Evolutionary conservation across 2,888 invertebrate genomes (phyloP).

Genomic region (Drosophila infuscata): DNA sequence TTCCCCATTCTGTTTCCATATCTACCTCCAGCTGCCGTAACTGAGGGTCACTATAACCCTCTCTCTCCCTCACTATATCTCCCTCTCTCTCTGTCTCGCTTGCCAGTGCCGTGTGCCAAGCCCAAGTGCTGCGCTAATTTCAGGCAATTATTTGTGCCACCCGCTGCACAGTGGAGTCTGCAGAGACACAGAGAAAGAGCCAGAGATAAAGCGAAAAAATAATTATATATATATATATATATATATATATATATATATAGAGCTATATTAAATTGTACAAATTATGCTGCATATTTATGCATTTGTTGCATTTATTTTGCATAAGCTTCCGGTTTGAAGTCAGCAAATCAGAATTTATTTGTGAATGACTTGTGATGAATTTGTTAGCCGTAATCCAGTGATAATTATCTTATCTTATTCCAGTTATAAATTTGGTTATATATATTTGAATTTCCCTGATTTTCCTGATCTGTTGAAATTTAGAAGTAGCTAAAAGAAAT

Average conservation of each 20-base stretch:
- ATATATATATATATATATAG: background rate
- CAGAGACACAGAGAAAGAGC: background rate
- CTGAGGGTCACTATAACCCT: constrained; percentile 15
- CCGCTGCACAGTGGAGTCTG: constrained; percentile 46
- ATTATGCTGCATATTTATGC: background rate
- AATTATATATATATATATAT: background rate
- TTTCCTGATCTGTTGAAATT: background rate
- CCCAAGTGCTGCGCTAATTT: constrained; percentile 66
- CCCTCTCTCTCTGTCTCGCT: background rate
- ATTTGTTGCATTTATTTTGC: background rate
- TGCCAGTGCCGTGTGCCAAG: constrained; percentile 28
- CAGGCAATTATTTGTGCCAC: constrained; percentile 78
- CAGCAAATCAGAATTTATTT: background rate
- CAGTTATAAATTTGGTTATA: background rate
- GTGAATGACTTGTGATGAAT: background rate
- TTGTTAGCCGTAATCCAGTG: background rate
- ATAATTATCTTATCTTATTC: background rate
- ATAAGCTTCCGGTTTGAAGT: background rate
- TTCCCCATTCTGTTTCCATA: background rate
- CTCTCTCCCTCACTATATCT: background rate
- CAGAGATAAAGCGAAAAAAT: background rate
- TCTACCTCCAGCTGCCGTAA: background rate
- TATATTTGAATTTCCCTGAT: background rate
- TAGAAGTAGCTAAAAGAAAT: background rate
- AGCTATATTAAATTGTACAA: background rate